Percentiles rank a stretch among this genome's conserved stretches.
These are phyloP conservation scores for Drymodes brunneopygia DNA, from an alignment of 2,113 vertebrate genomes.

Conservation along the genomic window DNA sequence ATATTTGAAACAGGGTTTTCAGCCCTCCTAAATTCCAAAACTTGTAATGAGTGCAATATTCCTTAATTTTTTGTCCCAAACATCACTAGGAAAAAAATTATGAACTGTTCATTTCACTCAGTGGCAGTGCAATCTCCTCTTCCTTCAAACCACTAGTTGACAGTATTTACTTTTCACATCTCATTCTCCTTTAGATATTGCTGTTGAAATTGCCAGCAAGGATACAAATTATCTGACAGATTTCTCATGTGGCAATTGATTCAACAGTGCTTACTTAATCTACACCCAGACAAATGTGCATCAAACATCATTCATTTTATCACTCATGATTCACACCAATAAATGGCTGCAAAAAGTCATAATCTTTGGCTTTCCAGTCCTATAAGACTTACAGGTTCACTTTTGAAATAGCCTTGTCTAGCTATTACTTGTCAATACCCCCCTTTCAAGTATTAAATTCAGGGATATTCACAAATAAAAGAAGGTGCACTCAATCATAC, in stretches of 20 bases:
- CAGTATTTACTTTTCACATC: constrained; percentile 7
- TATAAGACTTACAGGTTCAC: not conserved
- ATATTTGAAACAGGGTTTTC: not conserved
- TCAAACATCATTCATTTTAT: not conserved
- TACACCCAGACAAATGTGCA: not conserved
- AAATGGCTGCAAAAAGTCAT: not conserved
- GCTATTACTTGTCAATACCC: not conserved
- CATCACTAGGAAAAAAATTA: not conserved
- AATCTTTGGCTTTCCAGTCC: not conserved
- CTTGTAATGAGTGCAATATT: not conserved
- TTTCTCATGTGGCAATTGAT: not conserved
- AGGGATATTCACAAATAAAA: not conserved
- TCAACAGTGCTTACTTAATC: not conserved
- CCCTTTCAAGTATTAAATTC: not conserved
- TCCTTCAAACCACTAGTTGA: not conserved
- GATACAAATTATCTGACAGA: not conserved
- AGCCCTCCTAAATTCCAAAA: not conserved
- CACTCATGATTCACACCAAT: not conserved
- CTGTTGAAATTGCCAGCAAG: not conserved
- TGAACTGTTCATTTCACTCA: not conserved
- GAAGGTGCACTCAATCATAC: constrained; percentile 37
- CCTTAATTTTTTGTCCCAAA: not conserved
- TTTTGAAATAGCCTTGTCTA: not conserved
- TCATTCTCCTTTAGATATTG: not conserved
- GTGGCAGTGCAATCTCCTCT: not conserved